A percentile compares a stretch with the other conserved stretches of the same genome.
Conservation (phyloP, 2,113 vertebrate genomes). For the Brachyhypopomus occidentalis region DNA sequence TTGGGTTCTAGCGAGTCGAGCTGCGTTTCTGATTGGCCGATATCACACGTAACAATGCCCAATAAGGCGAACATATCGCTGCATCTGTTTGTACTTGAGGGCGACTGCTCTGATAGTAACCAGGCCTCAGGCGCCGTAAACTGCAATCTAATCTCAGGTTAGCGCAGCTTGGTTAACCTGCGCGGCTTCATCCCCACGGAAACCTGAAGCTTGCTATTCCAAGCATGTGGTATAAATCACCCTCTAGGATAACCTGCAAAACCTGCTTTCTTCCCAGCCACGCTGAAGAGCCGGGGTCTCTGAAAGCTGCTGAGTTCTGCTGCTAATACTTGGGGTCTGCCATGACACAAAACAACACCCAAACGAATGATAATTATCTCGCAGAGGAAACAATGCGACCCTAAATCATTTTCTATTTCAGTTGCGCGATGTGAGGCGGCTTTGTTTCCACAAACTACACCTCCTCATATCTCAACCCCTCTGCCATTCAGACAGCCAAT, state of each 20-base stretch:
- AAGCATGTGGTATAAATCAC: slow-evolving; percentile 20
- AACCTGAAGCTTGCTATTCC: slow-evolving; percentile 30
- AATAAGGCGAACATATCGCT: not conserved
- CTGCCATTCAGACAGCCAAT: slow-evolving; percentile 22
- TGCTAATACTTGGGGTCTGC: slow-evolving; percentile 26
- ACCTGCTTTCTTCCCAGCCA: slow-evolving; percentile 26
- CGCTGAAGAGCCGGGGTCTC: slow-evolving; percentile 21
- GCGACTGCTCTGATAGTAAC: slow-evolving; percentile 38
- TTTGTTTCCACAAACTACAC: slow-evolving; percentile 17
- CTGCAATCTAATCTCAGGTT: slow-evolving; percentile 49
- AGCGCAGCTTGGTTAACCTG: slow-evolving; percentile 30
- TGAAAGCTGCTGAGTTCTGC: slow-evolving; percentile 33
- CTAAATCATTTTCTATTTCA: slow-evolving; percentile 36
- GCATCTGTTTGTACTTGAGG: slow-evolving; percentile 17
- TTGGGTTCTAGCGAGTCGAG: not conserved
- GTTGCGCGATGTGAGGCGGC: slow-evolving; percentile 18
- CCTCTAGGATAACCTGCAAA: slow-evolving; percentile 16
- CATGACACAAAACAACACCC: slow-evolving; percentile 47
- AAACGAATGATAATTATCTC: slow-evolving; percentile 57
- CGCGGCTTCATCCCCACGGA: slow-evolving; percentile 14
- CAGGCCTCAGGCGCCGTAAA: slow-evolving; percentile 40
- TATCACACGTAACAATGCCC: slow-evolving; percentile 27
- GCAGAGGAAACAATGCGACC: slow-evolving; percentile 34
- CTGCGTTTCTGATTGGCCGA: slow-evolving; percentile 30
- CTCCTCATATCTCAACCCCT: slow-evolving; percentile 4